These are phyloP conservation scores for Hydraecia micacea DNA, from an alignment of 2,888 invertebrate species.

Conservation along the genomic window DNA sequence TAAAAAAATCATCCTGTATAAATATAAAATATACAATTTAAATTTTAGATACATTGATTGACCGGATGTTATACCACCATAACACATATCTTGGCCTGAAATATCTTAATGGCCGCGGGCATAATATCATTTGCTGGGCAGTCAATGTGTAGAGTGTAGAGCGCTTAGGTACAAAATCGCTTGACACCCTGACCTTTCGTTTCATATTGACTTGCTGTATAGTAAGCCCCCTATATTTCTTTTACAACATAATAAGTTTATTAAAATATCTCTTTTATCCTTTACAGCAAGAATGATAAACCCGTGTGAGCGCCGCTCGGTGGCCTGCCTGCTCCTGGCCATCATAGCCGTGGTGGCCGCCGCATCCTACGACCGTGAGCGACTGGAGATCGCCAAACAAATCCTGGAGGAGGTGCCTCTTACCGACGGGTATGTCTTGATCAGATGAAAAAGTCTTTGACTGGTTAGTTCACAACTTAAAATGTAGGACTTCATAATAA, in stretches of 20 bases:
- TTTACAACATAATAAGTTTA: background rate
- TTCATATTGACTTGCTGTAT: background rate
- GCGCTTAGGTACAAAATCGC: too few relatives aligned
- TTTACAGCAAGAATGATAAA: constrained; percentile 81
- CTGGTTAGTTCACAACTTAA: background rate
- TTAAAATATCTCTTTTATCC: constrained; percentile 14
- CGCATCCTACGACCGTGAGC: constrained; percentile 89
- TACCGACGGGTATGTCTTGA: constrained; percentile 90
- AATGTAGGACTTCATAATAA: background rate
- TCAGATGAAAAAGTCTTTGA: background rate
- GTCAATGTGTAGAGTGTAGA: too few relatives aligned
- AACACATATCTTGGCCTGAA: too few relatives aligned
- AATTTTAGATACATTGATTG: too few relatives aligned
- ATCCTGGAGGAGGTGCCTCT: constrained; percentile 92
- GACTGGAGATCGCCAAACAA: constrained; percentile 91
- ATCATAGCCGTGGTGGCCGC: constrained; percentile 89
- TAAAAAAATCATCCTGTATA: too few relatives aligned
- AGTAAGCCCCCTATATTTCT: background rate
- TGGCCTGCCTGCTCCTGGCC: constrained; percentile 85
- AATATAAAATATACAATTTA: too few relatives aligned
- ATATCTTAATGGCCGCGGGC: too few relatives aligned
- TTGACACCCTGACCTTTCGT: background rate
- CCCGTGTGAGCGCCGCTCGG: constrained; percentile 79
- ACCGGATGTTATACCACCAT: too few relatives aligned
- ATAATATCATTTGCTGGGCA: too few relatives aligned